Conservation (phyloP, 2,113 vertebrate genomes). For the Oryzias curvinotus region DNA sequence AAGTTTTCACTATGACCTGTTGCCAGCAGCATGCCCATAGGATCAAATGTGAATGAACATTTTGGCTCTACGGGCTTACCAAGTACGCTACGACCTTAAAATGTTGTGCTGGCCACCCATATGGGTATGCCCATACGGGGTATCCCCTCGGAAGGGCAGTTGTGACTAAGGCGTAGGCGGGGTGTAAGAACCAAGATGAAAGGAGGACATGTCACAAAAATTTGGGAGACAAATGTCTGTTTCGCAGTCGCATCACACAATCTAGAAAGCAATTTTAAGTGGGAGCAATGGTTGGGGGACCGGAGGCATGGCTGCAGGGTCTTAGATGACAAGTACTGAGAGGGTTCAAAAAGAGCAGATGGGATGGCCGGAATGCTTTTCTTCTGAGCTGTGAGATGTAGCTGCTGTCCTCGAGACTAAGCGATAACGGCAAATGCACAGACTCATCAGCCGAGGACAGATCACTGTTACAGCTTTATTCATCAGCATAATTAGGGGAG, state of each 20-base stretch:
- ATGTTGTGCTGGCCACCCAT: too few species aligned
- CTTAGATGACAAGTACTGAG: conserved; percentile 15
- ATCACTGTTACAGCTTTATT: conserved; percentile 59
- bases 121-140: too few species aligned
- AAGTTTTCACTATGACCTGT: too few species aligned
- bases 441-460: conserved; percentile 55
- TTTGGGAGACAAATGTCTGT: conserved; percentile 3
- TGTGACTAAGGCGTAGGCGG: too few species aligned
- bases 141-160: too few species aligned
- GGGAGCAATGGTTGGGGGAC: neutral
- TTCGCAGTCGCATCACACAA: conserved; percentile 45
- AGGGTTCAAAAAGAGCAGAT: conserved; percentile 37
- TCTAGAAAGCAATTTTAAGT: conserved; percentile 20
- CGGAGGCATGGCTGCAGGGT: neutral
- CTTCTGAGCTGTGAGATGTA: conserved; percentile 34
- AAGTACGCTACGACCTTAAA: too few species aligned
- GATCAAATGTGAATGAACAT: too few species aligned
- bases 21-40: too few species aligned
- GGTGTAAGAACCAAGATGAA: too few species aligned
- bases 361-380: conserved; percentile 15
- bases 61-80: too few species aligned
- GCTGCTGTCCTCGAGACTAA: conserved; percentile 28
- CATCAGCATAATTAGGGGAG: conserved; percentile 66
- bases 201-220: too few species aligned
- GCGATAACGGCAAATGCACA: conserved; percentile 43